These are phyloP conservation scores for Pogoniulus pusillus DNA, from an alignment of 2,797 vertebrate species.

Conservation along the genomic window DNA sequence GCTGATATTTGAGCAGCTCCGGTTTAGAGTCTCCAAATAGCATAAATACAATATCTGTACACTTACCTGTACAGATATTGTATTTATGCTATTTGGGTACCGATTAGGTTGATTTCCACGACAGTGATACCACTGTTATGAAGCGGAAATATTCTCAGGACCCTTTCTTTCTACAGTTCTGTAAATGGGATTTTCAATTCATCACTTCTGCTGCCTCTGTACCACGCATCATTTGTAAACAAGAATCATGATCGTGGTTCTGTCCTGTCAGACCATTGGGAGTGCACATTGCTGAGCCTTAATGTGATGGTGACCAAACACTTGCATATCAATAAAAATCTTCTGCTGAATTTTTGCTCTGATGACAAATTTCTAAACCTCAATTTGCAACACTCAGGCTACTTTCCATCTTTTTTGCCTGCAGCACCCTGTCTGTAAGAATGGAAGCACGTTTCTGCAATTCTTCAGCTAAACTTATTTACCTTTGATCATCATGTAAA, in stretches of 20 bases:
- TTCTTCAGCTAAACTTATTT: slow-evolving; percentile 38
- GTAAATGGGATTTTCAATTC: neutral
- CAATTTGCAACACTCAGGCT: neutral
- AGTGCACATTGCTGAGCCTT: neutral
- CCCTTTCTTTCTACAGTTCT: neutral
- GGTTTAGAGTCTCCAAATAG: neutral
- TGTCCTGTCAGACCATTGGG: neutral
- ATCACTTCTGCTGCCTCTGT: neutral
- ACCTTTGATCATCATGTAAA: slow-evolving; percentile 62
- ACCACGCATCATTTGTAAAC: too few species aligned
- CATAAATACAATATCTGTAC: too few species aligned
- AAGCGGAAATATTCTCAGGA: neutral
- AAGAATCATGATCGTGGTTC: neutral
- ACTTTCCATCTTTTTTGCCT: neutral
- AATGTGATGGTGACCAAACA: neutral
- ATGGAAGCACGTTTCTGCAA: neutral
- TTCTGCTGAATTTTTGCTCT: neutral
- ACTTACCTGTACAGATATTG: accelerated
- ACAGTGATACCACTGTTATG: neutral
- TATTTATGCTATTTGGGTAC: neutral
- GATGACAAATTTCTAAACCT: neutral
- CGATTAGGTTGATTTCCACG: neutral
- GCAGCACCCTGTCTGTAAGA: neutral
- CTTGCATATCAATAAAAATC: neutral
- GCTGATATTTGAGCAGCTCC: accelerated